Evolutionary conservation across 1,140 invertebrate species (phyloP).

Genomic region (Lepidurus arcticus): DNA sequence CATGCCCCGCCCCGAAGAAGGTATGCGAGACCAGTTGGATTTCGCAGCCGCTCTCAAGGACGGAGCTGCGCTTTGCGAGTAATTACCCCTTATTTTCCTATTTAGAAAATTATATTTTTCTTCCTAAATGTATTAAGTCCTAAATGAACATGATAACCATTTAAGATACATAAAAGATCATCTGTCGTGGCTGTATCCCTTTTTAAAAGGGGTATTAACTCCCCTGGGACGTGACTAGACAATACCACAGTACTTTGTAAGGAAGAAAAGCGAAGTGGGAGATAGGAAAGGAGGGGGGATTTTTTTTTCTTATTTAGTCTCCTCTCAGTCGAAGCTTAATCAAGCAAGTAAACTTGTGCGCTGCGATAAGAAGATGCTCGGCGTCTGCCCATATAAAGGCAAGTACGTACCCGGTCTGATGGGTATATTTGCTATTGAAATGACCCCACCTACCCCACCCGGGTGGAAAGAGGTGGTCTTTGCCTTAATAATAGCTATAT

Average conservation of each 20-base stretch:
- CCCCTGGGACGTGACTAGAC: too few relatives aligned
- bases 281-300: neutral
- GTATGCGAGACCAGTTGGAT: constrained; percentile 47
- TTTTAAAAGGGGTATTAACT: too few relatives aligned
- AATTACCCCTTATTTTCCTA: constrained; percentile 39
- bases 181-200: too few relatives aligned
- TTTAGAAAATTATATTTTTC: too few relatives aligned
- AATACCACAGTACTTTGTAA: too few relatives aligned
- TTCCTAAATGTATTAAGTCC: too few relatives aligned
- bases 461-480: neutral
- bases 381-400: constrained; percentile 12
- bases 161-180: too few relatives aligned
- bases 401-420: neutral
- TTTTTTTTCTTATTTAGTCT: neutral
- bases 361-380: neutral
- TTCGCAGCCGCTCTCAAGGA: constrained; percentile 51
- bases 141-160: too few relatives aligned
- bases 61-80: constrained; percentile 51
- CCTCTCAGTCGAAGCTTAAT: neutral
- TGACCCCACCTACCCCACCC: neutral
- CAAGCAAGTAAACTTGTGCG: neutral
- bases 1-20: constrained; percentile 42
- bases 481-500: neutral
- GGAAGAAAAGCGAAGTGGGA: too few relatives aligned
- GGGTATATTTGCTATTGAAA: neutral